phyloP scores from a whole-genome alignment of 2,113 vertebrate genomes.

The Hydropotes inermis region DNA sequence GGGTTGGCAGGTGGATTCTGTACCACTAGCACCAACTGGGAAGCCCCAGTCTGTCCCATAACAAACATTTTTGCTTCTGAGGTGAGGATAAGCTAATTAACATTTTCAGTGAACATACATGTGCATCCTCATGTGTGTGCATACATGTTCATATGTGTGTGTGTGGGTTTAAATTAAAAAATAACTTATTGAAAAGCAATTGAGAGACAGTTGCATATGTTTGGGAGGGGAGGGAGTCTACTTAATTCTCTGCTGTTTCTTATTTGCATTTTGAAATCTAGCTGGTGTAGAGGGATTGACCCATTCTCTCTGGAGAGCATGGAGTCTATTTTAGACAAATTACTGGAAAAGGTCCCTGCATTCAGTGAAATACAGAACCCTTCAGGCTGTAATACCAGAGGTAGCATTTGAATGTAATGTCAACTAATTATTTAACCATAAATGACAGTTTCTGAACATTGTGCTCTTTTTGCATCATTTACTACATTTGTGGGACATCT shows the following conservation, averaged over 20 bases:
- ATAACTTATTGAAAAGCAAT: constrained; percentile 39
- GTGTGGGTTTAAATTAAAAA: constrained; percentile 18
- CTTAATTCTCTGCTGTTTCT: constrained; percentile 57
- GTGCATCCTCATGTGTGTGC: not conserved
- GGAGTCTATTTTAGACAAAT: constrained; percentile 71
- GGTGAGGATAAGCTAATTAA: constrained; percentile 61
- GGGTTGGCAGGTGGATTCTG: not conserved
- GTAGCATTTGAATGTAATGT: constrained; percentile 75
- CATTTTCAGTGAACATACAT: not conserved
- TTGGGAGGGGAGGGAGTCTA: not conserved
- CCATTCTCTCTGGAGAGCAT: constrained; percentile 64
- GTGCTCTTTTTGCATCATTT: constrained; percentile 81
- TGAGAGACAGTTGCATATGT: constrained; percentile 45
- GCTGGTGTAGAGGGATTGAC: constrained; percentile 46
- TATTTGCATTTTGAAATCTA: constrained; percentile 68
- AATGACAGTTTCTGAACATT: constrained; percentile 81
- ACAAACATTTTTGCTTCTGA: not conserved
- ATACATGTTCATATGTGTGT: not conserved
- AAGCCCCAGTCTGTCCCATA: not conserved
- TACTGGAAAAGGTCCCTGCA: constrained; percentile 41
- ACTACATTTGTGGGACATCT: constrained; percentile 78
- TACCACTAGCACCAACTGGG: not conserved
- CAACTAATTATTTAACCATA: constrained; percentile 82
- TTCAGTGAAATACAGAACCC: constrained; percentile 68
- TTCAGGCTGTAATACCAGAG: constrained; percentile 56